Evolutionary conservation across 2,113 vertebrate species (phyloP), one percentile per base, ranked within the genome.

Genomic region (Rhegmatorhina hoffmannsi): DNA sequence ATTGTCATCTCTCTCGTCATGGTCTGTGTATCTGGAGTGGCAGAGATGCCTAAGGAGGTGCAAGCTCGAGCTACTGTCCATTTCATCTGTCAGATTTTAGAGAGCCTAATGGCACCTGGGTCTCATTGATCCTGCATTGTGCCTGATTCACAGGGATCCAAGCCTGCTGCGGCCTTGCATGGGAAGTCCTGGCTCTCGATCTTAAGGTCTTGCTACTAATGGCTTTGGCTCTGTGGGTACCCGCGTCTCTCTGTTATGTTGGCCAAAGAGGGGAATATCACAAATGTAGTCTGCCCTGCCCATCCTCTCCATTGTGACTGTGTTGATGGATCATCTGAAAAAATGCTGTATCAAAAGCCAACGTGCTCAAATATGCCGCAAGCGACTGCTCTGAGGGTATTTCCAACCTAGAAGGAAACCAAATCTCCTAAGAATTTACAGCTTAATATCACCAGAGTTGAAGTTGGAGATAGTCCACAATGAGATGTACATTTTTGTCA

Each of bases 381-480:
- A 20, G 53, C 23, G 76, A 79, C 72, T 79, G 25, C 28, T 94
- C 55, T 58, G 36, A 68, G 68, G 47, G 29, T 84, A 46, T 89
- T 93, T 87, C 52, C 83, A 96, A 29, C 19, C 66, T n/a, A 69
- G 31, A 83, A 92, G 74, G 34, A 90, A 89, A 64, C 19, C 34
- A 15, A 52, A 4, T 72, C 28, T 68, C 25, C 31, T 26, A 68
- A 86, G 31, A 94, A 90, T 87, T 80, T 90, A 24, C 33, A 67
- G 55, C 25, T 92, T 34, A 50, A 20, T 47, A 80, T 80, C 1
- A 0, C 16, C 26, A 59, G 52, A 78, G 21, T 20, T 90, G 69
- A 89, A 70, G 46, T 58, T 50, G 43, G 52, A 94, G 58, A 18
- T 21, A 58, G 43, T 72, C 43, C 62, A 52, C n/a, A 64, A 3